Conservation (phyloP, 1,140 invertebrate genomes). For the Achatina immaculata region DNA sequence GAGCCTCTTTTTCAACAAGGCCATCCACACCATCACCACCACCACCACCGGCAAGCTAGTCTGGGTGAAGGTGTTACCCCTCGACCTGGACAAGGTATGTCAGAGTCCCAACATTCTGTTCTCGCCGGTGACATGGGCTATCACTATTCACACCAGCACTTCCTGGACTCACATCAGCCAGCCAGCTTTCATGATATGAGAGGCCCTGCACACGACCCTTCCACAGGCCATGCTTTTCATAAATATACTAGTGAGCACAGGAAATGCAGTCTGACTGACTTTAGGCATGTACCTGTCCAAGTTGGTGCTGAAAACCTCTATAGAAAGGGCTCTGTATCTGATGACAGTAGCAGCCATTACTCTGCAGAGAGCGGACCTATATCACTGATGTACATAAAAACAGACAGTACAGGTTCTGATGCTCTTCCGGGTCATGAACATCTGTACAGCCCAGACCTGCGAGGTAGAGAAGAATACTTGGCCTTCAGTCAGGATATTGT, state of each 20-base stretch:
- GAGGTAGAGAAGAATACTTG: constrained; percentile 56
- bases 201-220: not conserved
- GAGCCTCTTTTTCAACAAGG: constrained; percentile 4
- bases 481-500: constrained; percentile 67
- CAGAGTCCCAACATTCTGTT: constrained; percentile 34
- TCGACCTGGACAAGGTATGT: constrained; percentile 27
- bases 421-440: constrained; percentile 49
- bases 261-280: constrained; percentile 28
- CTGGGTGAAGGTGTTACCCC: constrained; percentile 6
- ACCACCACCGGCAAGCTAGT: constrained; percentile 15
- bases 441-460: constrained; percentile 54
- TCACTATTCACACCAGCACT: constrained; percentile 9
- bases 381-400: constrained; percentile 43
- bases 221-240: constrained; percentile 19
- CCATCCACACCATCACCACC: constrained; percentile 25
- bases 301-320: constrained; percentile 22
- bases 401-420: constrained; percentile 41
- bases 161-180: constrained; percentile 21
- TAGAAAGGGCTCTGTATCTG: constrained; percentile 36
- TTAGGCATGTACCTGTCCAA: not conserved
- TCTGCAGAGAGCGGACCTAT: constrained; percentile 44
- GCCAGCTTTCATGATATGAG: constrained; percentile 39
- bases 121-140: constrained; percentile 27
- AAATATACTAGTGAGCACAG: constrained; percentile 18
- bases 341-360: constrained; percentile 34